Base-by-base conservation (phyloP, 2,888 invertebrate genomes). In the Entomobrya proxima region DNA sequence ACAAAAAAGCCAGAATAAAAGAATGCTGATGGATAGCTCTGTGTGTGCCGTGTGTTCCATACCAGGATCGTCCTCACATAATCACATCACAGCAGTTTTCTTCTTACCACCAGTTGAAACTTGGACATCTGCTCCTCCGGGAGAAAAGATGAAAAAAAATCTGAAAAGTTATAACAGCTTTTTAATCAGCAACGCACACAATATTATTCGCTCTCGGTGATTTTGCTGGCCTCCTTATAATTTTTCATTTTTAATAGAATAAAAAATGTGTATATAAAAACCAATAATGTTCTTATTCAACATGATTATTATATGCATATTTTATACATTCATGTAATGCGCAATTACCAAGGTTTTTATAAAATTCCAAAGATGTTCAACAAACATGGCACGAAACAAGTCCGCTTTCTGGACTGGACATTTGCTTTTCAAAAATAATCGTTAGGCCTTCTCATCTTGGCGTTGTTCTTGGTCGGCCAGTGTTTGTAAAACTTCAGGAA, bases 401-500 rank as follows among this genome's bases (percentile, higher is more conserved):
- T 35, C 61, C 32, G 18, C 61, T n/a, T n/a, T n/a, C n/a, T n/a
- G n/a, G n/a, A n/a, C n/a, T 35, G 61, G 61, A 61, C 61, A 32
- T 32, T 61, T 32, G 61, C 61, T 18, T n/a, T n/a, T 61, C 15
- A 58, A 30, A 61, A 61, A 30, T 32, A 32, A 15, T 32, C 58
- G 30, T 32, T 18, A 1, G 21, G 4, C 9, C 11, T 40, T 5
- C 32, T 30, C 37, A 37, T 7, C 37, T 37, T n/a, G 13, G 47
- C 47, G n/a, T 4, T 2, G 13, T 2, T 15, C 9, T 24, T 27
- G 7, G 76, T 58, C 58, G 76, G 76, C n/a, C 76, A 27, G 76
- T 58, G 40, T 76, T 76, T 76, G 76, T 30, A 9, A 55, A 78
- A 61, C 32, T 74, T 74, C 30, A 74, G 74, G 74, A 85, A 85